Conservation (phyloP, 2,797 vertebrate genomes). For the Gorsachius magnificus region DNA sequence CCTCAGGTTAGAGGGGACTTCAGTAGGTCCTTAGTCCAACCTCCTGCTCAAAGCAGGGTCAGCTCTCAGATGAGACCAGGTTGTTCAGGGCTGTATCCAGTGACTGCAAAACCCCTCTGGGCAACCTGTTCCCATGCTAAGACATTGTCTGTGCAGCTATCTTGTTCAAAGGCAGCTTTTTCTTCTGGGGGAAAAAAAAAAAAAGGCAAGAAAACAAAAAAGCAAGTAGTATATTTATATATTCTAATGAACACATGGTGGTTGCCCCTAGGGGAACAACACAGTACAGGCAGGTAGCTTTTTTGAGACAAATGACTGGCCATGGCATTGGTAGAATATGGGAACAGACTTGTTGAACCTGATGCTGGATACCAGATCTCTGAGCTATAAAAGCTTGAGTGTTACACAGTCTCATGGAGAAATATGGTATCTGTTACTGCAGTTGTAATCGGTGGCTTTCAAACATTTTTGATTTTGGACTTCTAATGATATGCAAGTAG, state of each 20-base stretch:
- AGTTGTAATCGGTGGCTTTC: background rate
- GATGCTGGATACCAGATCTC: background rate
- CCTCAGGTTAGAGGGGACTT: background rate
- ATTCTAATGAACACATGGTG: background rate
- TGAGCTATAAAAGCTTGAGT: background rate
- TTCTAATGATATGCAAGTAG: background rate
- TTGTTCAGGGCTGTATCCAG: background rate
- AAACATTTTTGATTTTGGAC: background rate
- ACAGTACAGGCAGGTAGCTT: background rate
- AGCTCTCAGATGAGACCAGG: background rate
- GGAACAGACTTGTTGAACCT: background rate
- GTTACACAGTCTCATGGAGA: background rate
- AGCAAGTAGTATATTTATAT: background rate
- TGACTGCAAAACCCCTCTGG: background rate
- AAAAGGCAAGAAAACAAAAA: too few species aligned
- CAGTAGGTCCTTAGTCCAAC: background rate
- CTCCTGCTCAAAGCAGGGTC: background rate
- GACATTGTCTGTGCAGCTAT: background rate
- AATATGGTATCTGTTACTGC: background rate
- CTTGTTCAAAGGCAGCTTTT: background rate
- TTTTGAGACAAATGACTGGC: background rate
- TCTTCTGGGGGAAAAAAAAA: background rate
- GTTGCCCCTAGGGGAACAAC: accelerated
- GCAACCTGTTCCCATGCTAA: background rate
- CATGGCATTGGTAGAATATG: background rate